phyloP scores from a whole-genome alignment of 2,113 vertebrate species.

The Mastomys natalensis region DNA sequence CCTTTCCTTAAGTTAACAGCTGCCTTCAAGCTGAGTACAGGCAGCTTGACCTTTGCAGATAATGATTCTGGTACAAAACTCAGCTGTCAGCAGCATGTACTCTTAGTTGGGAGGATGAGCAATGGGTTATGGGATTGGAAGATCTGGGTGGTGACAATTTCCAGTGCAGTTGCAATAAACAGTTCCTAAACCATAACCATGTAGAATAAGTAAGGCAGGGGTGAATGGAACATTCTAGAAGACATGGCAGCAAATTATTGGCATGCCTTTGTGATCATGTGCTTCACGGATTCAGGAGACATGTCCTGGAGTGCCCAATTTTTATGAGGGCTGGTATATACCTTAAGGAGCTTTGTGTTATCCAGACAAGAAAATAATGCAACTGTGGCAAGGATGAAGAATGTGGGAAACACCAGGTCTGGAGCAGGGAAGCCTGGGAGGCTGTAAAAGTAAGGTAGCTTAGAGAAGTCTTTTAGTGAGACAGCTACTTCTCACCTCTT shows the following conservation, averaged over 20 bases:
- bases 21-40: background rate
- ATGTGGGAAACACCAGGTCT: background rate
- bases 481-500: accelerated
- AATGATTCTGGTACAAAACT: background rate
- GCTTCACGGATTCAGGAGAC: background rate
- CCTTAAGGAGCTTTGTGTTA: background rate
- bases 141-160: background rate
- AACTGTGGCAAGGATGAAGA: background rate
- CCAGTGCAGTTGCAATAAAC: background rate
- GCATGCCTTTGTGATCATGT: background rate
- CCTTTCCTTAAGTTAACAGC: background rate
- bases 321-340: background rate
- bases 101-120: background rate
- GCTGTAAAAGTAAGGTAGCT: background rate
- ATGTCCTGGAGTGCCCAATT: background rate
- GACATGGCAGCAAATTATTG: background rate
- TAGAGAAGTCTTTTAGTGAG: background rate
- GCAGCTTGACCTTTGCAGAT: background rate
- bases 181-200: background rate
- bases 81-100: background rate
- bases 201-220: too few relatives aligned
- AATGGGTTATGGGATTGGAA: background rate
- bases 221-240: background rate
- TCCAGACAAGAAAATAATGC: background rate
- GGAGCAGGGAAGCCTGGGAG: background rate